Percentiles rank a stretch among this genome's conserved stretches.
Conservation (phyloP, 37 sponge, comb jelly and placozoan species). For the Cliona cf. orientalis region DNA sequence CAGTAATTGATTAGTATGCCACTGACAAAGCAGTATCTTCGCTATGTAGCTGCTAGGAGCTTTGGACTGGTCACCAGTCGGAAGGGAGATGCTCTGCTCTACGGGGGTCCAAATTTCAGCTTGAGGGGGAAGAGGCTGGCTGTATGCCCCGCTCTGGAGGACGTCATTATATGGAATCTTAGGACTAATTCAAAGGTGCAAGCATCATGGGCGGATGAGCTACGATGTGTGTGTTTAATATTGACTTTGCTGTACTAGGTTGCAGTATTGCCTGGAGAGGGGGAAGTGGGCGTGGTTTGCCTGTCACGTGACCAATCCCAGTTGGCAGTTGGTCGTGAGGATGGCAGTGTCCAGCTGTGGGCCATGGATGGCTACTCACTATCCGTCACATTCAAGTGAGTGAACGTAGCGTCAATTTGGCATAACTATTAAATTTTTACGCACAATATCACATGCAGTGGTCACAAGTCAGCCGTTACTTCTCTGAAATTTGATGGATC, state of each 20-base stretch:
- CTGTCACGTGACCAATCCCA: background rate
- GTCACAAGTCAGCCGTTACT: constrained; percentile 87
- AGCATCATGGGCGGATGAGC: background rate
- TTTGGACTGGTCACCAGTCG: constrained; percentile 81
- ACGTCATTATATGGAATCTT: constrained; percentile 84
- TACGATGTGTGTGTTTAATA: constrained; percentile 16
- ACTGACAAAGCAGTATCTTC: too few relatives aligned
- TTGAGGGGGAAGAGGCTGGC: background rate
- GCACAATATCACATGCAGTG: constrained; percentile 59
- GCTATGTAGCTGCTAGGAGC: constrained; percentile 47
- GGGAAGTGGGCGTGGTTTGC: background rate
- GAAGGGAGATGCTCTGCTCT: constrained; percentile 46
- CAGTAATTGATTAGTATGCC: too few relatives aligned
- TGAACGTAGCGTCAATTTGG: background rate
- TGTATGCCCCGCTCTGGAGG: constrained; percentile 80
- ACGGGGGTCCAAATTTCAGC: background rate
- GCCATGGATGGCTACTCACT: background rate
- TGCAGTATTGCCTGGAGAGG: background rate
- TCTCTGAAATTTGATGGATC: constrained; percentile 66
- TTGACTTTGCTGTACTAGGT: background rate
- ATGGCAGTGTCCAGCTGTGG: constrained; percentile 16
- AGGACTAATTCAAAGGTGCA: constrained; percentile 69
- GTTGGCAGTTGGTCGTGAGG: constrained; percentile 9
- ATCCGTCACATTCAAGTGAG: constrained; percentile 12
- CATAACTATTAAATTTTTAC: background rate